Percentiles rank a stretch among this genome's conserved stretches.
Evolutionary conservation across 2,797 vertebrate genomes (phyloP).

Genomic region (Ctenosaura bakeri): DNA sequence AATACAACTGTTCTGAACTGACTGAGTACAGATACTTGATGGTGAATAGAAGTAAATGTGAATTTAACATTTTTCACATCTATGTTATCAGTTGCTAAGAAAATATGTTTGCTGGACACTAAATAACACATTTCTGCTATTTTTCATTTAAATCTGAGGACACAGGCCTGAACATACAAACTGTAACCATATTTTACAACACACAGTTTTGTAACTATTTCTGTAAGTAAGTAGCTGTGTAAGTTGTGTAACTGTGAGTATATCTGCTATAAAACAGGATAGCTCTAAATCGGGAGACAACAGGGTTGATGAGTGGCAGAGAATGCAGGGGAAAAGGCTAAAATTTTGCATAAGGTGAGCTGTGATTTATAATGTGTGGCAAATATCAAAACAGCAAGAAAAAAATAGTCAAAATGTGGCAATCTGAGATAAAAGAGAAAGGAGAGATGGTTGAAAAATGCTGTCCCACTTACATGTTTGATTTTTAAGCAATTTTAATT

Average conservation of each 20-base stretch:
- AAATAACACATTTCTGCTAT: background rate
- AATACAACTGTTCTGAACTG: background rate
- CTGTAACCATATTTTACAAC: background rate
- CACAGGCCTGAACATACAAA: background rate
- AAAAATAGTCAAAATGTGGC: background rate
- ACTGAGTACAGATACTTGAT: background rate
- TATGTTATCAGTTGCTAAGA: background rate
- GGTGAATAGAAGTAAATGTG: background rate
- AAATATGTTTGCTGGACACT: background rate
- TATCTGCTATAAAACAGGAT: background rate
- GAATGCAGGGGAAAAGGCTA: background rate
- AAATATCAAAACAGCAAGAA: background rate
- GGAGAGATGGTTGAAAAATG: background rate
- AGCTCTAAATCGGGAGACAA: no score
- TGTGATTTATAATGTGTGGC: background rate
- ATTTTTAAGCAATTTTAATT: background rate
- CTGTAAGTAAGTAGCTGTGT: background rate
- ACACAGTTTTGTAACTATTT: background rate
- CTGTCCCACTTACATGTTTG: background rate
- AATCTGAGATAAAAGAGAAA: background rate
- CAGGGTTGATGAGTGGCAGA: background rate
- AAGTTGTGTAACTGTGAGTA: background rate
- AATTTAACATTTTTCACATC: background rate
- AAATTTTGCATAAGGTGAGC: no score
- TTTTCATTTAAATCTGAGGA: background rate